Evolutionary conservation across 2,113 vertebrate genomes (phyloP), one percentile per base, ranked within the genome.

Genomic region (Oryzias javanicus): DNA sequence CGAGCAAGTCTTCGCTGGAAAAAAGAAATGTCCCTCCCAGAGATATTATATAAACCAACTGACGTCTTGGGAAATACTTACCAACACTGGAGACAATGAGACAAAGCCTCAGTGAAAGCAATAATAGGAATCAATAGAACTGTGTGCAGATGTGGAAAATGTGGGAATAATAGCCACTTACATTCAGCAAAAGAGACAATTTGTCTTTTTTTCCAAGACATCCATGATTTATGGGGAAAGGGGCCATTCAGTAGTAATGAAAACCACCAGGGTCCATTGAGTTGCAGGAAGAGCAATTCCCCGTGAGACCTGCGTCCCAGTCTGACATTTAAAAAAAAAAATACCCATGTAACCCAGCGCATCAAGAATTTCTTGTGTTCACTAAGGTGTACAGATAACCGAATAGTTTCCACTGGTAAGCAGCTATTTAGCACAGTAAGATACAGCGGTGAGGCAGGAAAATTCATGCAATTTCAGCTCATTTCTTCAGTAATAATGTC

Each of bases 381-480:
- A 48, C 35, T 4, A 47, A 18, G 55, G 56, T 69, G 55, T 52
- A 75, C 69, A 77, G 66, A 82, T 64, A 60, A 63, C 81, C 60
- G 71, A 17, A 75, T 67, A 64, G 62, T 22, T 56, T 81, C 64
- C 54, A 41, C 55, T 18, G 22, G 45, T 55, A 49, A 67, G 60
- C 25, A 66, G 62, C 50, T 67, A 65, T 6, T 55, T 74, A 49
- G 67, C 35, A 44, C 63, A 68, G 73, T 62, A 29, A 17, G 16
- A 64, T 40, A 40, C 4, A 20, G 64, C 59, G 35, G 40, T 1
- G 52, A 55, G 49, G 46, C 52, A 60, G 70, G 15, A 18, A 42
- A 64, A 77, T 49, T 64, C 19, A 16, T 46, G 25, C 60, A 47
- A 70, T 53, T 66, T 29, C 53, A 42, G 14, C 56, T 79, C 55